phyloP scores from a whole-genome alignment of 1,140 invertebrate species.

The Manduca sexta region DNA sequence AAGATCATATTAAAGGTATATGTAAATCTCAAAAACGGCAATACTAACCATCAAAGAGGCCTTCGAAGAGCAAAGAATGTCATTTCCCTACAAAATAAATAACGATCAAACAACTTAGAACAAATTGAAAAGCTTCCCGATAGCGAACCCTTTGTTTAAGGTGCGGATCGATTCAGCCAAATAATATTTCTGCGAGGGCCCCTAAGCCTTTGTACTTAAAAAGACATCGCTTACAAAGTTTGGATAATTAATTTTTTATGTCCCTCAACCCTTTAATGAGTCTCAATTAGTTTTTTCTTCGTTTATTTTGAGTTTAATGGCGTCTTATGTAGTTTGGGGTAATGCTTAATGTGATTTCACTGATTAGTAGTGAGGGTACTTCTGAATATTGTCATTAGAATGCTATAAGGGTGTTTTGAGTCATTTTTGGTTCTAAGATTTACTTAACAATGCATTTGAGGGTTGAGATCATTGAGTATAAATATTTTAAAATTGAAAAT shows the following conservation, averaged over 20 bases:
- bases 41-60: too few species aligned
- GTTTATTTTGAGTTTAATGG: neutral
- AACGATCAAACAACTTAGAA: constrained; percentile 29
- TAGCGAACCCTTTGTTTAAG: constrained; percentile 33
- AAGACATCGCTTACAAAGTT: constrained; percentile 35
- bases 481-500: too few species aligned
- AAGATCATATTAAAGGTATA: too few species aligned
- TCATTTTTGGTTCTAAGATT: too few species aligned
- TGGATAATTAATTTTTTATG: constrained; percentile 64
- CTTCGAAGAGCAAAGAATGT: neutral
- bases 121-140: constrained; percentile 30
- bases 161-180: constrained; percentile 48
- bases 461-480: too few species aligned
- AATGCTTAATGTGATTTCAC: neutral
- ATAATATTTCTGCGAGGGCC: constrained; percentile 52
- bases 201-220: constrained; percentile 43
- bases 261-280: constrained; percentile 36
- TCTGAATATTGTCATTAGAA: too few species aligned
- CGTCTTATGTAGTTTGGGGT: neutral
- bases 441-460: too few species aligned
- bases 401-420: too few species aligned
- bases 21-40: too few species aligned
- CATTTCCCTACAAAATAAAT: constrained; percentile 11
- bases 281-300: constrained; percentile 11
- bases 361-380: too few species aligned